Evolutionary conservation across 2,797 vertebrate species (phyloP), one percentile per base, ranked within the genome.

Genomic region (Gephyroberyx darwinii): DNA sequence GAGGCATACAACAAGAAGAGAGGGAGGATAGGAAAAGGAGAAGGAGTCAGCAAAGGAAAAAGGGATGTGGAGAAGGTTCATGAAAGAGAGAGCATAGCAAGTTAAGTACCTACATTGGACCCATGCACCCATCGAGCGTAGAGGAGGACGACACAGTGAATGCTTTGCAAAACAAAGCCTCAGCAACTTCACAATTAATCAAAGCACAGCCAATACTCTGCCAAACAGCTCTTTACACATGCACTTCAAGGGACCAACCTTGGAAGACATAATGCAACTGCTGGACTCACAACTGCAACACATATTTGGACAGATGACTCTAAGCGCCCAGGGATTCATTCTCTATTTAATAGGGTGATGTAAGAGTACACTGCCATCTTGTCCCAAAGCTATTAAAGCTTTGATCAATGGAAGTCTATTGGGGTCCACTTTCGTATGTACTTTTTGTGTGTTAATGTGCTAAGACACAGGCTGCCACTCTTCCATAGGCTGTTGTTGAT

Each of bases 361-460:
- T 81, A 67, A 83, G 39, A 37, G 41, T 43, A 54, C 75, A 58
- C 64, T 62, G 73, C 54, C 69, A 67, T 75, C 61, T 83, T 80
- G 64, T 77, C 81, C 68, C 57, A 35, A 1, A 81, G 76, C 67
- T 74, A 78, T 80, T 54, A 71, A 65, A 80, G 73, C 80, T 80
- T 76, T 70, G 75, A 84, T 86, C 78, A 74, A 83, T 80, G 74
- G 69, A 56, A 47, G 48, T 77, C 68, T 54, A 33, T 66, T 53
- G 63, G 74, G 54, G 65, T 82, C 56, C 12, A 53, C 67, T 83
- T 64, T 41, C 53, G 22, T 50, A 52, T 65, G 63, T 67, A 33
- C 74, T 82, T 88, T 26, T 71, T 83, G 74, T 74, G 72, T 79
- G 74, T 81, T 90, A 92, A 90, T 88, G 85, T 90, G 91, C 69